Evolutionary conservation across 2,797 vertebrate species (phyloP).

Genomic region (Diglossa cyanea): DNA sequence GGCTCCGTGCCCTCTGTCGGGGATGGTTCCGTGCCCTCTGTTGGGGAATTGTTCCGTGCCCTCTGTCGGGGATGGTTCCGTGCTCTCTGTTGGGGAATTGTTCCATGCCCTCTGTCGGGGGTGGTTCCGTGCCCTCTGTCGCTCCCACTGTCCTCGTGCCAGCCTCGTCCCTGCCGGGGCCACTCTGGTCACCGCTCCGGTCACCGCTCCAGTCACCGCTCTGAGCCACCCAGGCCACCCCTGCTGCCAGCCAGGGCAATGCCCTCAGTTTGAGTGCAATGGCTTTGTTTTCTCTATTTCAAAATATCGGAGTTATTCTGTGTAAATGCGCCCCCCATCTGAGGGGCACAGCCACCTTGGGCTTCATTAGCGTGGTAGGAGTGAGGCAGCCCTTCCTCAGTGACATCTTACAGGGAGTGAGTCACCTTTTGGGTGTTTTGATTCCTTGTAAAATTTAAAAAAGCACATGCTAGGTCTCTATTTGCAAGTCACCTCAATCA

Average conservation of each 20-base stretch:
- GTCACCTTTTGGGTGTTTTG: not conserved
- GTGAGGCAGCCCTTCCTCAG: not conserved
- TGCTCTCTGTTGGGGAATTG: no score
- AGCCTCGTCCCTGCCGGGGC: no score
- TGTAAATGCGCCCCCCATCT: not conserved
- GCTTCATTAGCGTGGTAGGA: rapidly evolving
- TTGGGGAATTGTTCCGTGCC: no score
- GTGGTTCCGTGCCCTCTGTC: no score
- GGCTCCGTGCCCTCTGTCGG: no score
- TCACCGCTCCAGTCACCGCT: no score
- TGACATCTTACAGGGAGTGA: not conserved
- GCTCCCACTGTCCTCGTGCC: not conserved
- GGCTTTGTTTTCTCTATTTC: not conserved
- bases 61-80: no score
- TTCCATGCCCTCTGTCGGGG: no score
- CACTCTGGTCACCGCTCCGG: no score
- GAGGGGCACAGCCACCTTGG: not conserved
- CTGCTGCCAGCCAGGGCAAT: not conserved
- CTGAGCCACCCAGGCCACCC: rapidly evolving
- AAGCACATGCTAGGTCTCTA: rapidly evolving
- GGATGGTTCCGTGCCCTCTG: no score
- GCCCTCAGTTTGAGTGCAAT: not conserved
- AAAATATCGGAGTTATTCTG: not conserved
- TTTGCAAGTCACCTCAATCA: not conserved
- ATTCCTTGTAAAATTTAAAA: not conserved